A percentile compares a stretch with the other conserved stretches of the same genome.
Evolutionary conservation across 1,140 invertebrate species (phyloP).

Genomic region (Oryctes rhinoceros): DNA sequence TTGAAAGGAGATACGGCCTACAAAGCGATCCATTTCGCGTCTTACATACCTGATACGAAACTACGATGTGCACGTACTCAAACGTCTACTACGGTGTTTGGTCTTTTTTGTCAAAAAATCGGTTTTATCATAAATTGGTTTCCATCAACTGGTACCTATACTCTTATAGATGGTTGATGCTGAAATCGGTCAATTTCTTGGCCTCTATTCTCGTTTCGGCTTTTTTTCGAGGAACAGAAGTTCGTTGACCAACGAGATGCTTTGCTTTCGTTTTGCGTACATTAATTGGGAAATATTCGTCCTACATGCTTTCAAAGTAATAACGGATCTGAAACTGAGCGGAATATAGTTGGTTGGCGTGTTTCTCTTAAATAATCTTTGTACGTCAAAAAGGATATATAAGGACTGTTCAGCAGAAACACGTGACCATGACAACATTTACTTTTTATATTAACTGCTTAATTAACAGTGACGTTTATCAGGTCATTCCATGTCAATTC

Average conservation of each 20-base stretch:
- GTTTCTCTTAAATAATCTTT: too few species aligned
- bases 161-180: background rate
- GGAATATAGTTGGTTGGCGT: too few species aligned
- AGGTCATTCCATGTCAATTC: too few species aligned
- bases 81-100: background rate
- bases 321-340: too few species aligned
- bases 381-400: too few species aligned
- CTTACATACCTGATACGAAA: constrained; percentile 3
- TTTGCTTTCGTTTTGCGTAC: background rate
- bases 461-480: too few species aligned
- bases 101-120: background rate
- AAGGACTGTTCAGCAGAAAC: too few species aligned
- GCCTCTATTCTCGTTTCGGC: background rate
- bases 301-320: too few species aligned
- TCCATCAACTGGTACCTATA: background rate
- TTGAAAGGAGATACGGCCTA: constrained; percentile 23
- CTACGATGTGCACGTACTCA: background rate
- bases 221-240: background rate
- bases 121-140: background rate
- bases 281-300: background rate
- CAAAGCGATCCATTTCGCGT: constrained; percentile 20
- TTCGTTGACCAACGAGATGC: background rate
- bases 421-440: too few species aligned
- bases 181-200: background rate
- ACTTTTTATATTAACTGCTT: too few species aligned